phyloP scores from a whole-genome alignment of 2,797 vertebrate species.

The Holocentrus rufus region DNA sequence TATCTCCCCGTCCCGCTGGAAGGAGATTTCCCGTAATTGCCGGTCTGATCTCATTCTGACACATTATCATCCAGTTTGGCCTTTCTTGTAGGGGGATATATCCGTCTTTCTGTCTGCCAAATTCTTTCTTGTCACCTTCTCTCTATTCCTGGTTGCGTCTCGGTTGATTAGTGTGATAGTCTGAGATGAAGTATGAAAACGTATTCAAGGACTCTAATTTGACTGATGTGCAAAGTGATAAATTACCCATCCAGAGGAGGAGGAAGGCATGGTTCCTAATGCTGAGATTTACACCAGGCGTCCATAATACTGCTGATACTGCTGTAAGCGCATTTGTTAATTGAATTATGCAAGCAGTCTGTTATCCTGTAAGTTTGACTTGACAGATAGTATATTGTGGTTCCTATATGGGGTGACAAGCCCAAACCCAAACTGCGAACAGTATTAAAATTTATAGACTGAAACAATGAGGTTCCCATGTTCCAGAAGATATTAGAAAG shows the following conservation, averaged over 20 bases:
- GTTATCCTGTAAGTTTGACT: slow-evolving; percentile 14
- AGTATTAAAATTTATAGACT: slow-evolving; percentile 1
- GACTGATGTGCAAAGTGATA: slow-evolving; percentile 57
- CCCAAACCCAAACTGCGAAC: too few relatives aligned
- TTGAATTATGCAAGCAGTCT: slow-evolving; percentile 8
- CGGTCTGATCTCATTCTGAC: slow-evolving; percentile 44
- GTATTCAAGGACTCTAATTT: slow-evolving; percentile 30
- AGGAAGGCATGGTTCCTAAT: slow-evolving; percentile 53
- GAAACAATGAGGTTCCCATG: neutral
- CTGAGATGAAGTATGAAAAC: slow-evolving; percentile 41
- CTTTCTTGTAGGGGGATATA: slow-evolving; percentile 44
- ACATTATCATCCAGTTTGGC: slow-evolving; percentile 33
- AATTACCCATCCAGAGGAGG: slow-evolving; percentile 59
- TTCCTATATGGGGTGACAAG: neutral
- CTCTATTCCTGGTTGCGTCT: slow-evolving; percentile 30
- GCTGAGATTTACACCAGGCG: slow-evolving; percentile 49
- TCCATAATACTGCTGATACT: slow-evolving; percentile 3
- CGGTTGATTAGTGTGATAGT: slow-evolving; percentile 25
- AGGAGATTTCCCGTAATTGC: slow-evolving; percentile 37
- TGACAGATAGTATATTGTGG: slow-evolving; percentile 14
- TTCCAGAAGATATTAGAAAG: neutral
- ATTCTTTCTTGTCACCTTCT: slow-evolving; percentile 30
- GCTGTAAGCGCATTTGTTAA: slow-evolving; percentile 14
- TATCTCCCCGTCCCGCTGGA: neutral
- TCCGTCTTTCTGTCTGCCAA: slow-evolving; percentile 40